Conservation (phyloP, 2,888 invertebrate genomes). For the Ormyrus rosae region DNA sequence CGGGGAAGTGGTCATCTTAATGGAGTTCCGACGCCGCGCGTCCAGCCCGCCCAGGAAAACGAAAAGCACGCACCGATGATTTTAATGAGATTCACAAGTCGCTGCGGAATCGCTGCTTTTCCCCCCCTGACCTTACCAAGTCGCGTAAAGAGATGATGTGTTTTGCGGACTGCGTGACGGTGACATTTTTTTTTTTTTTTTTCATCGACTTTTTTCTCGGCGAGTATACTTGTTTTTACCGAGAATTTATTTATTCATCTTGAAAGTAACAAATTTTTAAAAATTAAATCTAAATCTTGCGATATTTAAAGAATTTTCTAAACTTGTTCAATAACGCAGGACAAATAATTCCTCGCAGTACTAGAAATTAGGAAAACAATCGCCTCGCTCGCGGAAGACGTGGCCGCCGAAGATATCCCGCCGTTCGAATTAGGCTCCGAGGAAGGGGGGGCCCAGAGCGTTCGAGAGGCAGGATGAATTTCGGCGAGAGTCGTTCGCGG, state of each 20-base stretch:
- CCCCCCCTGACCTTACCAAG: too few species aligned
- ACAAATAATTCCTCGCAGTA: too few species aligned
- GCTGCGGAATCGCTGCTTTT: conserved; percentile 59
- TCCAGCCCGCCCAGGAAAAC: conserved; percentile 64
- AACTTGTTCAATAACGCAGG: too few species aligned
- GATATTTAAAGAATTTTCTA: too few species aligned
- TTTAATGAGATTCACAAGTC: conserved; percentile 75
- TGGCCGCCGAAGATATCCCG: conserved; percentile 58
- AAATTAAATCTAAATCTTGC: too few species aligned
- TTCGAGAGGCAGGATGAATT: conserved; percentile 60
- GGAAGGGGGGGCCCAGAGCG: background rate
- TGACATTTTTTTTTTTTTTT: conserved; percentile 10
- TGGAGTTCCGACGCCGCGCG: conserved; percentile 63
- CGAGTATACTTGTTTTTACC: too few species aligned
- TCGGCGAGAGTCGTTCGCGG: conserved; percentile 62
- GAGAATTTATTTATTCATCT: too few species aligned
- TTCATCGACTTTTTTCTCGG: background rate
- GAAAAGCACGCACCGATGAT: conserved; percentile 72
- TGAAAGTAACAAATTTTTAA: too few species aligned
- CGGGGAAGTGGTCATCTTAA: conserved; percentile 75
- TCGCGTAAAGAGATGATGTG: too few species aligned
- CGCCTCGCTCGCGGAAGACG: conserved; percentile 6
- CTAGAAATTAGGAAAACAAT: conserved; percentile 46
- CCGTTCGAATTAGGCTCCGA: background rate
- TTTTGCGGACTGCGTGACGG: background rate